Evolutionary conservation across 1,140 invertebrate species (phyloP), one percentile per base, ranked within the genome.

Genomic region (Drosophila sp.): DNA sequence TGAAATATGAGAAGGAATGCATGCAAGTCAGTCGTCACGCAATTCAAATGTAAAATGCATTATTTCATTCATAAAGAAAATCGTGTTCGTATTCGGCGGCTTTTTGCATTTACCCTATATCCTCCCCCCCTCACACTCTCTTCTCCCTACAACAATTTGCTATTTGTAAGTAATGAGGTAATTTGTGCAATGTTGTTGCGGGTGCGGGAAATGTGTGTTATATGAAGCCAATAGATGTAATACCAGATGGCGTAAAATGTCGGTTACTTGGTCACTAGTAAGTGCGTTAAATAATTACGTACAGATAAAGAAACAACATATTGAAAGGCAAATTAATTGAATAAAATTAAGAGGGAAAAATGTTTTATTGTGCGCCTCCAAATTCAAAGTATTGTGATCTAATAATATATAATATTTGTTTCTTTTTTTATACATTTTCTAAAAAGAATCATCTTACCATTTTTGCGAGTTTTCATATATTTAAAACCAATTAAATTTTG

Each of bases 181-280:
- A 89, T 70, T 54, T 70, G 23, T 50, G 44, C 44, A 50, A 50
- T 77, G 74, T 56, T 68, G 74, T 75, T 66, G 74, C 57, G 62
- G 44, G 62, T 25, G 25, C 40, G 75, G 75, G 71, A 77, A 50
- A 50, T 50, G 44, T 78, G 61, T 78, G 61, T 77, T 61, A 68
- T 23, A 55, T 27, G 25, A n/a, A 56, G 40, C 38, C 35, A 40
- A 66, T 83, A 72, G 83, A 86, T 83, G 84, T 86, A 87, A 89
- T 67, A 54, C 63, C 55, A 87, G 76, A 30, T 73, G 82, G 76
- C 76, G 69, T 70, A 71, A 80, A 87, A 89, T 68, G 62, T 87
- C 80, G 84, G 84, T 87, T 78, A 87, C 79, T 87, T 89, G 84
- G 84, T 84, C 84, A 87, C 84, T 54, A 60, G 29, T 8, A 58